Conservation (phyloP, 1,140 invertebrate species). For the Drosophila tristis region DNA sequence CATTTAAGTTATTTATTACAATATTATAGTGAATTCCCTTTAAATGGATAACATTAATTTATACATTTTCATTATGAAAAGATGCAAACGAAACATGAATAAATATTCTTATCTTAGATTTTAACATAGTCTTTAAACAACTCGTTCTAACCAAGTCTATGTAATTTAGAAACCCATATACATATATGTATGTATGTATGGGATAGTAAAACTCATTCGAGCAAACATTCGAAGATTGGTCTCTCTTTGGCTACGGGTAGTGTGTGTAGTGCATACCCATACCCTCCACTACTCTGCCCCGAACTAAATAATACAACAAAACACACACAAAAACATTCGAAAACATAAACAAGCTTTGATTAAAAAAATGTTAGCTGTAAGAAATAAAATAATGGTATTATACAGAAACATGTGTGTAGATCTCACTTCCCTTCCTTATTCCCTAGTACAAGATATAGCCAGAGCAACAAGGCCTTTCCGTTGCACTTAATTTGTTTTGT, state of each 20-base stretch:
- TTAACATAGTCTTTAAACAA: conserved; percentile 58
- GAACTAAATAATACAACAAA: conserved; percentile 10
- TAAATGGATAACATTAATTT: conserved; percentile 48
- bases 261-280: too few relatives aligned
- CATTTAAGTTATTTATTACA: conserved; percentile 41
- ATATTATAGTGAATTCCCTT: conserved; percentile 37
- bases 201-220: conserved; percentile 34
- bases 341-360: conserved; percentile 52
- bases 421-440: too few relatives aligned
- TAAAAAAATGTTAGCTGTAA: conserved; percentile 46
- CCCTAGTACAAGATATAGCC: too few relatives aligned
- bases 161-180: conserved; percentile 37
- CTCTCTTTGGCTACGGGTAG: conserved; percentile 28
- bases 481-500: too few relatives aligned
- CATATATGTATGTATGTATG: too few relatives aligned
- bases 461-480: too few relatives aligned
- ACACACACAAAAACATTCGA: conserved; percentile 36
- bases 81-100: conserved; percentile 5
- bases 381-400: conserved; percentile 51
- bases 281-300: neutral
- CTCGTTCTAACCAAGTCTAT: conserved; percentile 54
- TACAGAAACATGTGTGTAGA: conserved; percentile 7
- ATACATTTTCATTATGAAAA: conserved; percentile 20
- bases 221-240: conserved; percentile 36
- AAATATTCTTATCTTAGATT: conserved; percentile 26